Evolutionary conservation across 2,113 vertebrate species (phyloP).

Genomic region (Etia nguti): DNA sequence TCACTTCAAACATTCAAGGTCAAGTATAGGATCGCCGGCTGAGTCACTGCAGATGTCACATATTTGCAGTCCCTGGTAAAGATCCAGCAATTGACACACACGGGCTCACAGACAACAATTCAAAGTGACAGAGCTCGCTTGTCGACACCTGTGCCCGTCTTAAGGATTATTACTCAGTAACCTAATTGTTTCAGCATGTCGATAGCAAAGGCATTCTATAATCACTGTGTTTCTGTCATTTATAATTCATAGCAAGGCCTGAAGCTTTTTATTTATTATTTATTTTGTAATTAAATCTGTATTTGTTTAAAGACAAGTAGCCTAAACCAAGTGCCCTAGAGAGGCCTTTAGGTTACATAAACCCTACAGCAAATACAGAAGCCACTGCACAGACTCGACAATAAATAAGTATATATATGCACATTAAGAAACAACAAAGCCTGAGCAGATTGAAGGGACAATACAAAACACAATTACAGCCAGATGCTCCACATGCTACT

Average conservation of each 20-base stretch:
- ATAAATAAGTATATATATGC: not conserved
- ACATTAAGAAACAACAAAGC: not conserved
- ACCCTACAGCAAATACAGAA: not conserved
- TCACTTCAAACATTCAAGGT: slow-evolving; percentile 32
- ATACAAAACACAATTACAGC: not conserved
- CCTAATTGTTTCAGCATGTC: slow-evolving; percentile 22
- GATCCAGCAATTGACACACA: slow-evolving; percentile 27
- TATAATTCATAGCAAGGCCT: not conserved
- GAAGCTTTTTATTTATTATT: not conserved
- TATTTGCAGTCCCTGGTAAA: slow-evolving; percentile 23
- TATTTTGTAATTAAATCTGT: not conserved
- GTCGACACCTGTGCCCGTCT: slow-evolving; percentile 53
- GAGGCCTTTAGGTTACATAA: not conserved
- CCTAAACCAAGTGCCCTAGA: not conserved
- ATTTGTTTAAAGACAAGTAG: not conserved
- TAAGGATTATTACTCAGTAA: slow-evolving; percentile 45
- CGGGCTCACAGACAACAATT: slow-evolving; percentile 24
- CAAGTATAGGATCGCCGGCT: slow-evolving; percentile 16
- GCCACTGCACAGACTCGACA: not conserved
- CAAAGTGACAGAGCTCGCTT: slow-evolving; percentile 47
- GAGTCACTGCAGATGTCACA: slow-evolving; percentile 20
- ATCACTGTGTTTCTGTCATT: not conserved
- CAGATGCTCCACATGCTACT: not conserved
- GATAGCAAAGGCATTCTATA: not conserved
- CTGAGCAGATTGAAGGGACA: not conserved